Base-by-base conservation (phyloP, 2,888 invertebrate species). In the Autographa gamma region DNA sequence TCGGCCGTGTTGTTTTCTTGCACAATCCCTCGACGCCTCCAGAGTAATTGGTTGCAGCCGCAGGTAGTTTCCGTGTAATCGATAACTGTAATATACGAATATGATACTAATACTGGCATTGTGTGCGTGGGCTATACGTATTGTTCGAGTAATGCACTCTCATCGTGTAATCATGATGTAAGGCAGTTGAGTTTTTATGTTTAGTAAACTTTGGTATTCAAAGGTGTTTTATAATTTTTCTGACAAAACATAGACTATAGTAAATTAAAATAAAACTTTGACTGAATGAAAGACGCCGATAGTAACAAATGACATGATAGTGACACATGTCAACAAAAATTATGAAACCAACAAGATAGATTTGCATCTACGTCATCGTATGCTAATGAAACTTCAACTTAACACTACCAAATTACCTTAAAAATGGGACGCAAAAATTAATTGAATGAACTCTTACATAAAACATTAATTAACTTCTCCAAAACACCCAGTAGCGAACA, bases 1-100 rank as follows among this genome's bases (percentile, higher is more conserved):
- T 87, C 84, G 85, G 85, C 86, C 88, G 85, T 84, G 85, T 86
- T 88, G 88, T 88, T 86, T 82, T 69, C 86, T 93, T 93, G 84
- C 92, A 89, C 88, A 93, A 93, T 89, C 80, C 83, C 67, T 77
- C 81, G 82, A 74, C 81, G 82, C 81, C 81, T 79, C 82, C 72
- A 81, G 79, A 80, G 73, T 89, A 88, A 85, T 85, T 86, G 85
- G 77, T 83, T 72, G 80, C 85, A 69, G 69, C 70, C 76, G 69
- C 76, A 74, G 74, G 77, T 74, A 71, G 66, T 85, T 76, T 81
- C 83, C 84, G 78, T 83, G 83, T 88, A 84, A 87, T 87, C 83
- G 76, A 86, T 85, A 83, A 82, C 73, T 83, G 76, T 77, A 72
- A 69, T 76, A 69, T 63, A 66, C 66, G 77, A 72, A 67, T 65